phyloP scores from a whole-genome alignment of 2,888 invertebrate genomes.

The Pachymerium ferrugineum region DNA sequence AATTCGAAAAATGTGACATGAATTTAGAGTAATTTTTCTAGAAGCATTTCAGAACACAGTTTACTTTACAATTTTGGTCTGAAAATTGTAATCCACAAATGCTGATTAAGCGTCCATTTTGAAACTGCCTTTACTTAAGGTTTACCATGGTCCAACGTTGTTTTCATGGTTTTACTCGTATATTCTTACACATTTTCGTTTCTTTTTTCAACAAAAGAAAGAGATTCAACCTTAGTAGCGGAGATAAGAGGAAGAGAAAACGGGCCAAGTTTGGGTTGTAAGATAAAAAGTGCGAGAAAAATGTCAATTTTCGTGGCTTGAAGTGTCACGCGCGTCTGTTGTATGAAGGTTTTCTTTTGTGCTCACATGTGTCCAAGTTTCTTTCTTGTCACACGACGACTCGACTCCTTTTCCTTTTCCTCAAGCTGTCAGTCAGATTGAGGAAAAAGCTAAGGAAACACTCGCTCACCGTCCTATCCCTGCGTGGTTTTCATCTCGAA shows the following conservation, averaged over 20 bases:
- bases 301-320: background rate
- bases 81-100: too few species aligned
- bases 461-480: constrained; percentile 2
- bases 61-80: too few species aligned
- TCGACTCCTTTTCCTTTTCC: constrained; percentile 8
- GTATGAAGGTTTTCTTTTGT: constrained; percentile 5
- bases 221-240: background rate
- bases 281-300: background rate
- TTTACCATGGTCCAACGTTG: too few species aligned
- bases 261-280: background rate
- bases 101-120: too few species aligned
- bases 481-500: too few species aligned
- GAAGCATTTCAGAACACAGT: too few species aligned
- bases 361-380: constrained; percentile 13
- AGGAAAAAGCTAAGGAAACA: background rate
- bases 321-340: constrained; percentile 13
- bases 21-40: too few species aligned
- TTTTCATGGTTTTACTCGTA: too few species aligned
- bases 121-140: too few species aligned
- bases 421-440: background rate
- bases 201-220: background rate
- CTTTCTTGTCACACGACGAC: background rate
- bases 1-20: too few species aligned
- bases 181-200: too few species aligned
- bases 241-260: background rate